Conservation (phyloP, 2,113 vertebrate species). For the Brienomyrus brachyistius region DNA sequence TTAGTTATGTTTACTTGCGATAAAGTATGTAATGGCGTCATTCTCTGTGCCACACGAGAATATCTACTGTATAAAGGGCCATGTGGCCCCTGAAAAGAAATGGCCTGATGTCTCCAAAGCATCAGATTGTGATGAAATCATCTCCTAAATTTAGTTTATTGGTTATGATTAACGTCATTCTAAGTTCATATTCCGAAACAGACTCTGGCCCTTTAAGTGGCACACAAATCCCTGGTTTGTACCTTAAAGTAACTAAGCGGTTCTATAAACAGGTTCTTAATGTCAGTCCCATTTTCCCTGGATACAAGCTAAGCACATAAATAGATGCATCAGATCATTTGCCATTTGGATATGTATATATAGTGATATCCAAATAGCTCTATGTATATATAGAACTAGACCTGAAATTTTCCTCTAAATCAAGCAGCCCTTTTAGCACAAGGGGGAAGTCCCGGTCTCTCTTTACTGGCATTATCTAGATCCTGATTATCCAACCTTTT, state of each 20-base stretch:
- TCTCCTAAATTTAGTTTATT: background rate
- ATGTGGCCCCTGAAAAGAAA: background rate
- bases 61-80: background rate
- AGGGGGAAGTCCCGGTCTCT: background rate
- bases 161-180: background rate
- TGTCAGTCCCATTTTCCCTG: background rate
- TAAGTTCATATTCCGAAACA: background rate
- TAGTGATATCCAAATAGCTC: background rate
- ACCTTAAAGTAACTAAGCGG: background rate
- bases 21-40: background rate
- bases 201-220: background rate
- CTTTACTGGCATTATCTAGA: background rate
- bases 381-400: conserved; percentile 7
- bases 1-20: background rate
- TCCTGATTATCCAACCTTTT: background rate
- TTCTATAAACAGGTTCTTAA: conserved; percentile 6
- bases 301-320: background rate
- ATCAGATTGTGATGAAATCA: background rate
- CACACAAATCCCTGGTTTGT: background rate
- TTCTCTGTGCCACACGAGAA: background rate
- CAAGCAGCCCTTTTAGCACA: background rate
- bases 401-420: conserved; percentile 3
- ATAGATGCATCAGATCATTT: conserved; percentile 7
- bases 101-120: background rate
- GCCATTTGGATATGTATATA: conserved; percentile 4